A percentile compares a stretch with the other conserved stretches of the same genome.
Evolutionary conservation across 2,113 vertebrate genomes (phyloP).

Genomic region (Cavia porcellus): DNA sequence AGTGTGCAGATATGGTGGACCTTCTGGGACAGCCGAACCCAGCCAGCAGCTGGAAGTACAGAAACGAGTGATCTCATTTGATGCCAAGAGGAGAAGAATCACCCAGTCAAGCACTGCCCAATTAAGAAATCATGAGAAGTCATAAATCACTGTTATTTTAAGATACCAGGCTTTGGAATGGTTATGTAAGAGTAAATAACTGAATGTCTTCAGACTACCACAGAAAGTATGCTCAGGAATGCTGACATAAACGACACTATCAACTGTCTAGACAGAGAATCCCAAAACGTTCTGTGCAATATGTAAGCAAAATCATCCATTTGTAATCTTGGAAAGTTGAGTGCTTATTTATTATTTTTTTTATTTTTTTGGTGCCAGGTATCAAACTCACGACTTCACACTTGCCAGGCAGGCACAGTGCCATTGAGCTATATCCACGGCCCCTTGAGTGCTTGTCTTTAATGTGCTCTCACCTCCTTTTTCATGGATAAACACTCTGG

Average conservation of each 20-base stretch:
- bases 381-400: too few relatives aligned
- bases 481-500: neutral
- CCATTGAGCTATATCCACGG: too few relatives aligned
- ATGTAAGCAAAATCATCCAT: neutral
- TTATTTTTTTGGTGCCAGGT: too few relatives aligned
- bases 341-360: too few relatives aligned
- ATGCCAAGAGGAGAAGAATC: neutral
- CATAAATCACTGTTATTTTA: neutral
- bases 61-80: neutral
- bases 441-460: neutral
- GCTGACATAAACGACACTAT: neutral
- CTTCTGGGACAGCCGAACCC: neutral
- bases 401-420: too few relatives aligned
- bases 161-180: neutral
- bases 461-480: neutral
- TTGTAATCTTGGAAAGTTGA: neutral
- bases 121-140: neutral
- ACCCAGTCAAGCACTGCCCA: neutral
- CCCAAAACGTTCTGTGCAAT: neutral
- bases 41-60: neutral
- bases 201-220: neutral
- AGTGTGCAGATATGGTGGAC: accelerated
- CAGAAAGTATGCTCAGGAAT: neutral
- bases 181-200: neutral
- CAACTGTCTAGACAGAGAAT: neutral